Evolutionary conservation across 2,113 vertebrate genomes (phyloP).

Genomic region (Scatophagus argus): DNA sequence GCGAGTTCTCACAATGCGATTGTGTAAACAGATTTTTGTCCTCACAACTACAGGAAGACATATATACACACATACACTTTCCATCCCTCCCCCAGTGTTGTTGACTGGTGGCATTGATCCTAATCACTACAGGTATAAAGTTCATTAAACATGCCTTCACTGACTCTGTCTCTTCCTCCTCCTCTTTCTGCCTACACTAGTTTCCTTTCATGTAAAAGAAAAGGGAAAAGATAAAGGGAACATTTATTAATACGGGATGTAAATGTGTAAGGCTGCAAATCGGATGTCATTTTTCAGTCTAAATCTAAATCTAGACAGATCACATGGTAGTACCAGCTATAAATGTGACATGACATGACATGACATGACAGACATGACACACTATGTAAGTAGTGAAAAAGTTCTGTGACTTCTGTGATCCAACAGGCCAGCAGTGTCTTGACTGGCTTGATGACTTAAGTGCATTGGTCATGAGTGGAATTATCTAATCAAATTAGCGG

Average conservation of each 20-base stretch:
- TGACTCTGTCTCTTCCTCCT: background rate
- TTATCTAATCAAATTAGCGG: slow-evolving; percentile 36
- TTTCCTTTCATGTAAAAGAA: background rate
- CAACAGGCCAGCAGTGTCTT: background rate
- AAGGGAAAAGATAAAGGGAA: background rate
- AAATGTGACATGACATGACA: no score
- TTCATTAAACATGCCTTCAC: slow-evolving; percentile 32
- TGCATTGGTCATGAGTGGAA: background rate
- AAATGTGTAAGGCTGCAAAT: background rate
- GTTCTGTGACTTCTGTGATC: background rate
- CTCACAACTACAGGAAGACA: slow-evolving; percentile 15
- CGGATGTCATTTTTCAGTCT: background rate
- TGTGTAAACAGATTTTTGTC: no score
- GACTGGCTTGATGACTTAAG: background rate
- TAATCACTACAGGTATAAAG: slow-evolving; percentile 14
- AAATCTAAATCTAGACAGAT: background rate
- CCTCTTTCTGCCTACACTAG: background rate
- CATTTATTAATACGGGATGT: background rate
- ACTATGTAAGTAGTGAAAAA: no score
- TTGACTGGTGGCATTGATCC: slow-evolving; percentile 6
- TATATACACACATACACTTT: background rate
- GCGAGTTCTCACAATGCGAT: no score
- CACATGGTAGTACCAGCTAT: background rate
- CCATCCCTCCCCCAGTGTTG: slow-evolving; percentile 8
- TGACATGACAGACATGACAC: no score